Conservation (phyloP, 1,140 invertebrate species). For the Pogonus chalceus region DNA sequence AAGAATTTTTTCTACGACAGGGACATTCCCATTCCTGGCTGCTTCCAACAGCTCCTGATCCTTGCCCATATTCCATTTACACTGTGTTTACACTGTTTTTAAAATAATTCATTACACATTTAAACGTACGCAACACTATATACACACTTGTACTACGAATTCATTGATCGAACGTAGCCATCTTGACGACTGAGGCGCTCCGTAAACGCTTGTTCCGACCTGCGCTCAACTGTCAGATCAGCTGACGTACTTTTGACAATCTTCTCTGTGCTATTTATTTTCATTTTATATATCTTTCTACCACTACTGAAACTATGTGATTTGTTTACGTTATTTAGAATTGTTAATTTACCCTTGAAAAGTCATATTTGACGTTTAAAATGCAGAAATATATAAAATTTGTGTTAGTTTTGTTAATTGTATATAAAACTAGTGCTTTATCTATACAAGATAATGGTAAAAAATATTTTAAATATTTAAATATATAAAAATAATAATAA, state of each 20-base stretch:
- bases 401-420: too few species aligned
- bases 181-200: conserved; percentile 39
- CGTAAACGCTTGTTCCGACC: conserved; percentile 12
- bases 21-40: conserved; percentile 80
- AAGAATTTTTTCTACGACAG: conserved; percentile 83
- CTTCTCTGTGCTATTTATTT: neutral
- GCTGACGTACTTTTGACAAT: conserved; percentile 12
- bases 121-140: conserved; percentile 45
- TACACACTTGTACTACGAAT: conserved; percentile 38
- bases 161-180: conserved; percentile 67
- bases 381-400: too few species aligned
- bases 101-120: conserved; percentile 47
- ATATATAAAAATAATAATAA: too few species aligned
- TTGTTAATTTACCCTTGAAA: too few species aligned
- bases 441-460: too few species aligned
- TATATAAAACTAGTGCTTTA: too few species aligned
- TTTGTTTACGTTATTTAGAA: too few species aligned
- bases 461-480: too few species aligned
- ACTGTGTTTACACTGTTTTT: conserved; percentile 35
- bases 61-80: conserved; percentile 79
- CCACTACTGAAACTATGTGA: too few species aligned
- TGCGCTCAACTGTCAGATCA: conserved; percentile 14
- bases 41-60: conserved; percentile 93
- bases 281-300: conserved; percentile 9
- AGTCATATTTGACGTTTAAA: too few species aligned